A percentile compares a stretch with the other conserved stretches of the same genome.
These are phyloP conservation scores for Araneus ventricosus DNA, from an alignment of 1,140 invertebrate genomes.

Conservation along the genomic window DNA sequence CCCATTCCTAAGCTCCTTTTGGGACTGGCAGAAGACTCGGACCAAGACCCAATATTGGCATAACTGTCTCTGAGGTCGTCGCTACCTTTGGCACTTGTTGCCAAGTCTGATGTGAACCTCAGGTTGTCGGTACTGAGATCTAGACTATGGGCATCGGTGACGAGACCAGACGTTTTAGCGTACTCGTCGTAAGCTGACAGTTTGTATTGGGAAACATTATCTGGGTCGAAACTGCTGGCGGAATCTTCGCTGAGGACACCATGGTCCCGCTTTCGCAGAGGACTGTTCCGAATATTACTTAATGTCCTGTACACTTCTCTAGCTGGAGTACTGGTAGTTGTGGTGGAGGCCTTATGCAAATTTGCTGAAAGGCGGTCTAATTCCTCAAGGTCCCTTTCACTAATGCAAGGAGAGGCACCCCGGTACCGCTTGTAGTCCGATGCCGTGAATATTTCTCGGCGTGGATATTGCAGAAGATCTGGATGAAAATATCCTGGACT, in stretches of 20 bases:
- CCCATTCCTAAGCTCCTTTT: constrained; percentile 42
- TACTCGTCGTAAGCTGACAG: constrained; percentile 58
- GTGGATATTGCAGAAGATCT: constrained; percentile 79
- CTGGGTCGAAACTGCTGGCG: neutral
- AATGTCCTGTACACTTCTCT: constrained; percentile 60
- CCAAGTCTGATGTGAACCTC: constrained; percentile 46
- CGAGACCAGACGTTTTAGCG: neutral
- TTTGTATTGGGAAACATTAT: constrained; percentile 11
- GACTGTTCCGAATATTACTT: constrained; percentile 56
- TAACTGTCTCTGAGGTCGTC: neutral
- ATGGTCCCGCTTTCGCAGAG: constrained; percentile 40
- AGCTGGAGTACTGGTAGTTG: neutral
- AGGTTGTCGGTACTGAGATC: constrained; percentile 34
- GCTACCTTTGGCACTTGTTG: constrained; percentile 44
- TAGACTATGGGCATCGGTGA: neutral
- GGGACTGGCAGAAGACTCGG: constrained; percentile 46
- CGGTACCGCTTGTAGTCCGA: constrained; percentile 90
- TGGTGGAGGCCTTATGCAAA: constrained; percentile 40
- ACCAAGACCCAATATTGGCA: constrained; percentile 25
- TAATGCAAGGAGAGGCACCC: constrained; percentile 84
- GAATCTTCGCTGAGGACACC: neutral
- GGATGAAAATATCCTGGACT: constrained; percentile 69
- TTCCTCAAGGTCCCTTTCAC: constrained; percentile 88
- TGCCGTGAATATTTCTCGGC: constrained; percentile 86
- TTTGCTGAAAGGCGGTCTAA: constrained; percentile 80